Base-by-base conservation (phyloP, 2,888 invertebrate species). In the Drosophila borborema region DNA sequence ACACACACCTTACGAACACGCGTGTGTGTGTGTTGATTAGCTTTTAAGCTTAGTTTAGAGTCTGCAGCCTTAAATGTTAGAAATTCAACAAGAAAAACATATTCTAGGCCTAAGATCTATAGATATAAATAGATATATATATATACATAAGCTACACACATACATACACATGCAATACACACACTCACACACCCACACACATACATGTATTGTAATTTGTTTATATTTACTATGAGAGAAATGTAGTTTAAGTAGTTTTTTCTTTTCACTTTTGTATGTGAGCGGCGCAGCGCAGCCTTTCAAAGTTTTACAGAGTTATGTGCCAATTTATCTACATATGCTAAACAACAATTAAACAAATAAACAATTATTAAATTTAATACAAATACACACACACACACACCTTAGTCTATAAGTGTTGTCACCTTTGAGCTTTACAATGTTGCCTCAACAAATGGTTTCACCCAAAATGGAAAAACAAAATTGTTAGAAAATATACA, bases 371-470 rank as follows among this genome's bases (percentile, higher is more conserved):
- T 71, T 79, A 77, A 74, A 60, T 74, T 77, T 78, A 65, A 55
- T 64, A 49, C 60, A 48, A 40, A 62, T 36, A 64, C 58, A 73
- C 64, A 55, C 45, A 69, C 43, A 63, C 5, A 66, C 20, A 43
- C 62, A 62, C 16, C 65, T 58, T 86, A 84, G 79, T 23, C 36
- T 45, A 23, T 88, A 88, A 88, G 88, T 88, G 89, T 91, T 87
- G 89, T 82, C 89, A 87, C 89, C 91, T 83, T 88, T 90, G 91
- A 88, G 88, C 88, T 88, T 88, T 88, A 88, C 91, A 90, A 85
- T 90, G 91, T 87, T 90, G 88, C 88, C 88, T 88, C 91, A 90
- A 88, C 88, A 88, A 87, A 87, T 83, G 91, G 91, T 90, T 90
- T 88, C 91, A 90, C 65, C 72, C 82, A 75, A 69, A 74, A 77